Percentiles rank a stretch among this genome's conserved stretches.
Evolutionary conservation across 2,888 invertebrate genomes (phyloP).

Genomic region (Apotomis turbidana): DNA sequence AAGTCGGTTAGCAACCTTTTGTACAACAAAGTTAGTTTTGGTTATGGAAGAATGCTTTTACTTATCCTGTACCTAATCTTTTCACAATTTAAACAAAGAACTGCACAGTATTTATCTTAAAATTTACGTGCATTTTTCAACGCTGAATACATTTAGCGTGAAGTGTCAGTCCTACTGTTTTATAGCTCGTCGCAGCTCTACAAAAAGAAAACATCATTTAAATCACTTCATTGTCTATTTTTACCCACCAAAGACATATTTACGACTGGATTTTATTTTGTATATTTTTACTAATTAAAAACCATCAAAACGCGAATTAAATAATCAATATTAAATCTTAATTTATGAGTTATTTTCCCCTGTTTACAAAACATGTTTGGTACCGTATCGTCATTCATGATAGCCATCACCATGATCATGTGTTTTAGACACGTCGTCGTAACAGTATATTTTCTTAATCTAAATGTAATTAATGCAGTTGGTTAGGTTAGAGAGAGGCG

Average conservation of each 20-base stretch:
- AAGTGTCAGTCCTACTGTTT: slow-evolving; percentile 2
- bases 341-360: no score
- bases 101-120: slow-evolving; percentile 24
- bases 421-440: background rate
- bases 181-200: background rate
- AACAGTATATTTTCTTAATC: slow-evolving; percentile 17
- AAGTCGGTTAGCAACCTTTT: slow-evolving; percentile 34
- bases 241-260: background rate
- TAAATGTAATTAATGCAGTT: slow-evolving; percentile 30
- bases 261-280: background rate
- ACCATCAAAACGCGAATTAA: background rate
- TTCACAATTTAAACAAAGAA: slow-evolving; percentile 38
- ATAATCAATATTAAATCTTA: background rate
- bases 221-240: no score
- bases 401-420: background rate
- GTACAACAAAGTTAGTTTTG: slow-evolving; percentile 36
- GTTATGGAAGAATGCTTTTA: slow-evolving; percentile 33
- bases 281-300: background rate
- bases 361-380: background rate
- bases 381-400: background rate
- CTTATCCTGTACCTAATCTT: slow-evolving; percentile 37
- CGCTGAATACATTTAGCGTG: slow-evolving; percentile 25
- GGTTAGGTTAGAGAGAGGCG: slow-evolving; percentile 63
- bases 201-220: background rate
- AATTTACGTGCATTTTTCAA: slow-evolving; percentile 31